These are phyloP conservation scores for Sebastes nivosus DNA, from an alignment of 2,797 vertebrate species.

Conservation along the genomic window DNA sequence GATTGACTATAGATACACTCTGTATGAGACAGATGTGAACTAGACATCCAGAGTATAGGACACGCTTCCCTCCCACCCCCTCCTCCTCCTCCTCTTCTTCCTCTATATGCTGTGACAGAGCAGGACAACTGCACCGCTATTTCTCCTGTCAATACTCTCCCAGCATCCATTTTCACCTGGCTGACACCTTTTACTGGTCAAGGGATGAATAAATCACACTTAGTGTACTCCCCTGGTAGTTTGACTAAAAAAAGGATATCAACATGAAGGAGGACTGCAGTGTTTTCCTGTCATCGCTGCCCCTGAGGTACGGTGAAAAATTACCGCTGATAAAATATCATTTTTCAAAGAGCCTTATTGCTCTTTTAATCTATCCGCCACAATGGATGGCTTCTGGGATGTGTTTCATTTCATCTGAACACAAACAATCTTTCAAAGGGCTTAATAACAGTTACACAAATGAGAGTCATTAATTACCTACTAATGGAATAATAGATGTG, in stretches of 20 bases:
- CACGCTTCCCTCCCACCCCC: slow-evolving; percentile 1
- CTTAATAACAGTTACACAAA: slow-evolving; percentile 94
- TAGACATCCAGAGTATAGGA: slow-evolving; percentile 55
- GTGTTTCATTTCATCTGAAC: slow-evolving; percentile 90
- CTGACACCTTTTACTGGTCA: slow-evolving; percentile 90
- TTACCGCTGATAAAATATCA: slow-evolving; percentile 95
- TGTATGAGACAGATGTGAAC: slow-evolving; percentile 40
- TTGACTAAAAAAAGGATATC: slow-evolving; percentile 90
- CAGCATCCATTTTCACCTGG: slow-evolving; percentile 91
- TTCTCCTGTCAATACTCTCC: slow-evolving; percentile 85
- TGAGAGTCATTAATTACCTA: slow-evolving; percentile 92
- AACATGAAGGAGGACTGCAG: slow-evolving; percentile 95
- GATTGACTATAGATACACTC: background rate
- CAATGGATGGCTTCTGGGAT: slow-evolving; percentile 92
- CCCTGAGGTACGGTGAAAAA: slow-evolving; percentile 95
- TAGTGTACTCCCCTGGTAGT: slow-evolving; percentile 90
- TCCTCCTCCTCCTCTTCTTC: slow-evolving; percentile 2
- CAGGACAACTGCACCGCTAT: slow-evolving; percentile 81
- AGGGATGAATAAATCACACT: slow-evolving; percentile 98
- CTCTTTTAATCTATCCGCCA: slow-evolving; percentile 93
- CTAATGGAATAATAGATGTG: slow-evolving; percentile 93
- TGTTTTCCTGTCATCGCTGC: slow-evolving; percentile 91
- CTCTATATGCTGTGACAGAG: slow-evolving; percentile 71
- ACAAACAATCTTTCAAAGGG: slow-evolving; percentile 89
- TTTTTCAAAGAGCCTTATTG: slow-evolving; percentile 96